Base-by-base conservation (phyloP, 37 sponge, comb jelly and placozoan species). In the Spongilla lacustris region DNA sequence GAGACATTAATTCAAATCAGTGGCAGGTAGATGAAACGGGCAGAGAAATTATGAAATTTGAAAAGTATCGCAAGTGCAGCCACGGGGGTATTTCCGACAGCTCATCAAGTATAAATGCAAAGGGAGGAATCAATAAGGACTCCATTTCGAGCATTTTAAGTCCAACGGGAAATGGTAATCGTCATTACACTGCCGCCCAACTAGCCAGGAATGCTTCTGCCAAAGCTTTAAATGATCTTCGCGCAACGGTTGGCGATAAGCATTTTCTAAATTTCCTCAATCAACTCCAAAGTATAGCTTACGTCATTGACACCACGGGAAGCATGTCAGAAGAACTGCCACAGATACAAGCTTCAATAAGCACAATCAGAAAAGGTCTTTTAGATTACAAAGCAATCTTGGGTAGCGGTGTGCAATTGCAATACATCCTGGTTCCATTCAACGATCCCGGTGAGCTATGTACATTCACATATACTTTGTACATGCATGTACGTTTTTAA, bases 271-370 rank as follows among this genome's bases (percentile, higher is more conserved):
- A 46, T 4, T 46, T 46, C 8, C 46, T 46, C 46, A 46, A 46
- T 8, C 46, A 46, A 11, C 50, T 34, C 35, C 4, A 58, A 58
- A 50, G 8, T 41, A 82, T 88, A 8, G 82, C 88, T 14, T 88
- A 81, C 82, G 88, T 88, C 0, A 88, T 88, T 75, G 88, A 88
- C 49, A 88, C 88, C 34, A 88, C 88, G 67, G 69, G 82, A 0
- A 81, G 88, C 31, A 88, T 88, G 88, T 13, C 31, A 4, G 88
- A 88, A 23, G 88, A 81, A 58, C 41, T 88, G 26, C 83, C 88
- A 4, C 78, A 81, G 46, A 88, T 88, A 31, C 88, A 88, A 48
- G 69, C 68, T 24, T 75, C 82, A 8, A 81, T 88, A 26, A 82
- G 77, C 30, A 8, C 25, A 3, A 81, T 88, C 46, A 0, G 78